Percentiles rank a stretch among this genome's conserved stretches.
phyloP scores from a whole-genome alignment of 1,140 invertebrate species.

The Ips typographus region DNA sequence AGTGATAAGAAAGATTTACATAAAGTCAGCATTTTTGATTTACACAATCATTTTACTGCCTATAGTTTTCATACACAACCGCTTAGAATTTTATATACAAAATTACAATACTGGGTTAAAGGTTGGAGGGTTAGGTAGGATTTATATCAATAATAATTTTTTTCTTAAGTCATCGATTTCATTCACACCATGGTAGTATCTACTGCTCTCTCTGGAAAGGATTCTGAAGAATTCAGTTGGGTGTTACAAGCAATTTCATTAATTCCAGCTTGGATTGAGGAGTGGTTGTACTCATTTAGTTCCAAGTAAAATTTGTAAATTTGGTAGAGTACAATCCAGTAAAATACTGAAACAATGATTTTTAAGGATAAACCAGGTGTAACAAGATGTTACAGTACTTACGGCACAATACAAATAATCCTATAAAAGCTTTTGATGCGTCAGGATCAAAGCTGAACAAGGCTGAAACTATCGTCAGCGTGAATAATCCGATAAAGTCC shows the following conservation, averaged over 20 bases:
- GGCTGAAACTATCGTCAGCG: slow-evolving; percentile 24
- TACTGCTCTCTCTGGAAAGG: slow-evolving; percentile 33
- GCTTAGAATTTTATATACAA: too few relatives aligned
- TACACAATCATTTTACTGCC: too few relatives aligned
- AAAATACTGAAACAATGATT: slow-evolving; percentile 13
- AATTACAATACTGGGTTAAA: too few relatives aligned
- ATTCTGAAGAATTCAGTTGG: slow-evolving; percentile 12
- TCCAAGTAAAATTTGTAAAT: slow-evolving; percentile 29
- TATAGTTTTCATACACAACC: too few relatives aligned
- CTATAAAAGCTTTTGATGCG: slow-evolving; percentile 6
- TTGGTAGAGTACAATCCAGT: slow-evolving; percentile 30
- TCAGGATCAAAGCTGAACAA: slow-evolving; percentile 16
- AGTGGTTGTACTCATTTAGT: slow-evolving; percentile 24
- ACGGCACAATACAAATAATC: slow-evolving; percentile 15
- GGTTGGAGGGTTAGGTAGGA: too few relatives aligned
- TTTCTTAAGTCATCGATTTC: too few relatives aligned
- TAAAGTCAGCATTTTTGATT: too few relatives aligned
- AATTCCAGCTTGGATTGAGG: slow-evolving; percentile 24
- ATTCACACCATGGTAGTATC: slow-evolving; percentile 29
- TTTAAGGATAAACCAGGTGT: not conserved
- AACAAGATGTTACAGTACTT: slow-evolving; percentile 12
- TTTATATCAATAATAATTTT: too few relatives aligned
- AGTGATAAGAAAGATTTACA: too few relatives aligned
- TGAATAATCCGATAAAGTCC: slow-evolving; percentile 26
- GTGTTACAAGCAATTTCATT: slow-evolving; percentile 28